Conservation (phyloP, 1,140 invertebrate species). For the Leptonema lineaticorne region DNA sequence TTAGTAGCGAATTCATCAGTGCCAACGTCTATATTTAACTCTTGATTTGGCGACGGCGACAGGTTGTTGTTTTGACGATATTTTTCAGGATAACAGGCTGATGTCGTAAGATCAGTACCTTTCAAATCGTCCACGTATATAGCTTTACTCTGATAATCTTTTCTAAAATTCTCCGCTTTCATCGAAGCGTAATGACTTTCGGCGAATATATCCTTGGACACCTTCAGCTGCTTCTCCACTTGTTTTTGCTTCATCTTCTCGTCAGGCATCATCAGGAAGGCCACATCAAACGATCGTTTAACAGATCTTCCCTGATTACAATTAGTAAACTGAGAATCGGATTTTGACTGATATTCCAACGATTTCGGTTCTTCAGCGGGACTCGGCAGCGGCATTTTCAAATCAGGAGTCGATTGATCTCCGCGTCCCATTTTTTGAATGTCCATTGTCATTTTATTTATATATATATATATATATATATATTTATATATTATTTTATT, state of each 20-base stretch:
- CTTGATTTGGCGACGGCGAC: conserved; percentile 52
- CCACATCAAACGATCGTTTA: conserved; percentile 84
- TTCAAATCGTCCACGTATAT: conserved; percentile 47
- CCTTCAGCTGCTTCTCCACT: conserved; percentile 60
- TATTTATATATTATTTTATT: too few species aligned
- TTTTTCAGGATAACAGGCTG: conserved; percentile 45
- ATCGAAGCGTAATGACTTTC: conserved; percentile 52
- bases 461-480: too few species aligned
- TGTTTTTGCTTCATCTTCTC: conserved; percentile 73
- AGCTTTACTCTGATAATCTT: conserved; percentile 44
- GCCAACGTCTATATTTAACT: conserved; percentile 57
- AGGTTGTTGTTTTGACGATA: conserved; percentile 52
- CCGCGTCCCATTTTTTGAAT: conserved; percentile 56
- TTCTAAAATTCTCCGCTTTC: conserved; percentile 44
- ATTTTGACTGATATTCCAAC: conserved; percentile 40
- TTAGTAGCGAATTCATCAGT: conserved; percentile 54
- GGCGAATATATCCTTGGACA: conserved; percentile 55
- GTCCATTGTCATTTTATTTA: conserved; percentile 56
- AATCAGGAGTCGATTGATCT: conserved; percentile 52
- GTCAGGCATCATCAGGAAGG: conserved; percentile 83
- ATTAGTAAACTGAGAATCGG: conserved; percentile 49
- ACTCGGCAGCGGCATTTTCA: conserved; percentile 34
- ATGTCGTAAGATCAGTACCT: conserved; percentile 40
- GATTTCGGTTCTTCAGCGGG: conserved; percentile 31
- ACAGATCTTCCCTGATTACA: conserved; percentile 50